Base-by-base conservation (phyloP, 92 coral and sea anemone species). In the Isaurus tuberculatus region DNA sequence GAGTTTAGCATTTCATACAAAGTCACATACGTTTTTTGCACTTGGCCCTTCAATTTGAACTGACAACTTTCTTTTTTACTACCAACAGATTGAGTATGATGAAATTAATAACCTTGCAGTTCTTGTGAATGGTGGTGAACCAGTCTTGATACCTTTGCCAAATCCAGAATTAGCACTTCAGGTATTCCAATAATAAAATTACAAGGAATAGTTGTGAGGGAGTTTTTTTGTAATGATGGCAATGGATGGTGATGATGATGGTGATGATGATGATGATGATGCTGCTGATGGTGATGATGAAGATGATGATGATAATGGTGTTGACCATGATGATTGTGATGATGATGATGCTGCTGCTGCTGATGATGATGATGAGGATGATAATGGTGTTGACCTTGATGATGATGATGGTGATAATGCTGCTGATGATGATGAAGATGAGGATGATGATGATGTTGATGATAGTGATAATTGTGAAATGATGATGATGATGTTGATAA, bases 31-130 rank as follows among this genome's bases (percentile, higher is more conserved):
- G n/a, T n/a, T n/a, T n/a, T n/a, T n/a, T n/a, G n/a, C n/a, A n/a
- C n/a, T n/a, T n/a, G n/a, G n/a, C n/a, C n/a, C 19, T 28, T 53
- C 27, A 25, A 20, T 37, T 3, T 14, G 43, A 37, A 58, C 25
- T 60, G 31, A 13, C 25, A n/a, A 43, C 48, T 8, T 34, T 63
- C 28, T 26, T 22, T 2, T 58, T 60, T 60, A 75, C 44, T 43
- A 1, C 16, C 32, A 65, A 15, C 87, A 95, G 99, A 80, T 96
- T 17, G 99, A 94, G 74, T 96, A 86, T 89, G 97, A 96, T 19
- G 99, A 96, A 66, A 79, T 96, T 26, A 94, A 92, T 79, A 87
- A 94, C 16, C 31, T 96, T 9, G 89, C 85, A 40, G 91, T 96
- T 10, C 83, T 92, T 22, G 86, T 90, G 17, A 87, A 88, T 28